phyloP scores from a whole-genome alignment of 2,113 vertebrate genomes.

The Cettia cetti region DNA sequence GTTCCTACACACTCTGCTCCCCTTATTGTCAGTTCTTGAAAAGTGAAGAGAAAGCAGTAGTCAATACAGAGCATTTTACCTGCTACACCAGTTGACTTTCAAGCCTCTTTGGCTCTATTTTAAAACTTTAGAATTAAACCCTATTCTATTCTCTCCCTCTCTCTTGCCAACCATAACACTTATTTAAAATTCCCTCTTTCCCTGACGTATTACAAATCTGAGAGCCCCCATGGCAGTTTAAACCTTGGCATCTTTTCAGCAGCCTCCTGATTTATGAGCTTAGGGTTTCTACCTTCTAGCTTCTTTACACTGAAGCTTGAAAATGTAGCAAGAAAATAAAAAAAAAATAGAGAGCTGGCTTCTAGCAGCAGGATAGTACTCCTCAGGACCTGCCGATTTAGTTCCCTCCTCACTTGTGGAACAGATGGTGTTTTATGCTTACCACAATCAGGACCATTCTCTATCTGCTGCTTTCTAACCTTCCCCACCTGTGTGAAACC shows the following conservation, averaged over 20 bases:
- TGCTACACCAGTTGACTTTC: background rate
- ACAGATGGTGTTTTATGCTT: constrained; percentile 93
- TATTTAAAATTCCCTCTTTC: constrained; percentile 46
- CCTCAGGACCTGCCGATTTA: constrained; percentile 28
- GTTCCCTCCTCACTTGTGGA: constrained; percentile 67
- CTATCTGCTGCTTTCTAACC: constrained; percentile 84
- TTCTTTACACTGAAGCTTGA: constrained; percentile 5
- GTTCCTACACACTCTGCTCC: background rate
- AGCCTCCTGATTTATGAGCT: constrained; percentile 43
- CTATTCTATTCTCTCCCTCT: constrained; percentile 6
- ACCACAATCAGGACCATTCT: constrained; percentile 89
- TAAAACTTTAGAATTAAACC: constrained; percentile 25
- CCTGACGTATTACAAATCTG: background rate
- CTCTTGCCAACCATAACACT: constrained; percentile 40
- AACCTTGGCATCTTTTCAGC: constrained; percentile 54
- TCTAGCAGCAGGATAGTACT: background rate
- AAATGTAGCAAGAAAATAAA: constrained; percentile 41
- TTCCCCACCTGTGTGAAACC: constrained; percentile 88
- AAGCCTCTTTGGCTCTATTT: background rate
- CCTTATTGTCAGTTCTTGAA: background rate
- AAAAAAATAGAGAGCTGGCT: constrained; percentile 30
- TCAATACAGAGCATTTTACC: background rate
- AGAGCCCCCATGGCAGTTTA: background rate
- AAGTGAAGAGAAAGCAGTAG: background rate
- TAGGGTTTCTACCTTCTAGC: constrained; percentile 10